These are phyloP conservation scores for Brachirus orientalis DNA, from an alignment of 2,113 vertebrate species.

Conservation along the genomic window DNA sequence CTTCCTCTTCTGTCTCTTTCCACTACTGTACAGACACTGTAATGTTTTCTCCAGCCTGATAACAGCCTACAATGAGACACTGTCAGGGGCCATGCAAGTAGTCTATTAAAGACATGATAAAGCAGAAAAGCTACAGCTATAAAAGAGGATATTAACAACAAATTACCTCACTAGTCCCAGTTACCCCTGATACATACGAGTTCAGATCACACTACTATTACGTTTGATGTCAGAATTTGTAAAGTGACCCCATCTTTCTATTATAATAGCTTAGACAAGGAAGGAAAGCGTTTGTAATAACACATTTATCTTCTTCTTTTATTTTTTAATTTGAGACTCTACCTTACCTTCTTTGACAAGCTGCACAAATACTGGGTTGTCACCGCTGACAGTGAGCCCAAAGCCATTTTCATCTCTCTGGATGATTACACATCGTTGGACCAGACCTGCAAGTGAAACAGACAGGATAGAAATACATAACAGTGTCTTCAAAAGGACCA, in stretches of 20 bases:
- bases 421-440: conserved; percentile 98
- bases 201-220: conserved; percentile 12
- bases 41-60: conserved; percentile 38
- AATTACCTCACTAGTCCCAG: conserved; percentile 15
- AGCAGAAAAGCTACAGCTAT: conserved; percentile 37
- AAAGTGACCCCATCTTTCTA: conserved; percentile 5
- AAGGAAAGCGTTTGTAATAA: background rate
- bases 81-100: too few relatives aligned
- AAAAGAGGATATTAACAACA: conserved; percentile 26
- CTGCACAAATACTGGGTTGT: conserved; percentile 99
- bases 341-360: conserved; percentile 96
- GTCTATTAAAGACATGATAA: conserved; percentile 36
- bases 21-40: conserved; percentile 1
- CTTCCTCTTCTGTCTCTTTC: conserved; percentile 31
- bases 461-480: conserved; percentile 30
- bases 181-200: conserved; percentile 27
- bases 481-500: conserved; percentile 36
- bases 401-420: conserved; percentile 99
- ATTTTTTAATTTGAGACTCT: conserved; percentile 6
- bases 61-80: too few relatives aligned
- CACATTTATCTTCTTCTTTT: conserved; percentile 6
- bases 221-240: conserved; percentile 21
- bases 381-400: conserved; percentile 98
- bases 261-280: conserved; percentile 6
- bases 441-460: conserved; percentile 87